phyloP scores from a whole-genome alignment of 2,888 invertebrate genomes.

The Agrochola circellaris region DNA sequence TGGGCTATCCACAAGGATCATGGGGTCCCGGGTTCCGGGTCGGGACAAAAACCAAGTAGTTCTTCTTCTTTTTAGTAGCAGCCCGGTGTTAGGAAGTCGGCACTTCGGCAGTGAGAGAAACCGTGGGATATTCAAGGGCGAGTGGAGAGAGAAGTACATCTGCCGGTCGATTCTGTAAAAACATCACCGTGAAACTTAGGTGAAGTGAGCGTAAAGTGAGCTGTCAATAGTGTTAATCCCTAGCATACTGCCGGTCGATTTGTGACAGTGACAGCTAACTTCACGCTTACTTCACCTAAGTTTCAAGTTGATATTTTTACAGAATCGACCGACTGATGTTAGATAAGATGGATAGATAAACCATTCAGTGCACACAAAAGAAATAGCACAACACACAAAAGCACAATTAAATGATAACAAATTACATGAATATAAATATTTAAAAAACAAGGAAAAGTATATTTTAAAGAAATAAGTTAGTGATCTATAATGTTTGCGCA shows the following conservation, averaged over 20 bases:
- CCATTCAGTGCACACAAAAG: background rate
- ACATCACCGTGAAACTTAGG: too few species aligned
- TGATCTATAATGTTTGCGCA: background rate
- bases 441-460: background rate
- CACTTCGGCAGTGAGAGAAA: background rate
- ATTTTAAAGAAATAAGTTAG: too few species aligned
- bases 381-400: background rate
- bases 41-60: background rate
- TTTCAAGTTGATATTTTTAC: too few species aligned
- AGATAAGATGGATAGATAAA: background rate
- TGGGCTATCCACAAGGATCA: background rate
- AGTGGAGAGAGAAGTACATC: background rate
- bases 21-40: background rate
- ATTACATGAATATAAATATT: background rate
- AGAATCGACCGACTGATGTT: too few species aligned
- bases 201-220: too few species aligned
- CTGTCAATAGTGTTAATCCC: too few species aligned
- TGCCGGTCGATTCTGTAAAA: too few species aligned
- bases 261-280: too few species aligned
- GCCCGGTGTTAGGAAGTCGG: background rate
- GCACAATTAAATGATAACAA: background rate
- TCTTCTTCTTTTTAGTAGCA: background rate
- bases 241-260: too few species aligned
- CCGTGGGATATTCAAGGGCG: background rate
- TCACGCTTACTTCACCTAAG: too few species aligned